A percentile compares a stretch with the other conserved stretches of the same genome.
phyloP scores from a whole-genome alignment of 1,140 invertebrate genomes.

The Drosophila sechellia region DNA sequence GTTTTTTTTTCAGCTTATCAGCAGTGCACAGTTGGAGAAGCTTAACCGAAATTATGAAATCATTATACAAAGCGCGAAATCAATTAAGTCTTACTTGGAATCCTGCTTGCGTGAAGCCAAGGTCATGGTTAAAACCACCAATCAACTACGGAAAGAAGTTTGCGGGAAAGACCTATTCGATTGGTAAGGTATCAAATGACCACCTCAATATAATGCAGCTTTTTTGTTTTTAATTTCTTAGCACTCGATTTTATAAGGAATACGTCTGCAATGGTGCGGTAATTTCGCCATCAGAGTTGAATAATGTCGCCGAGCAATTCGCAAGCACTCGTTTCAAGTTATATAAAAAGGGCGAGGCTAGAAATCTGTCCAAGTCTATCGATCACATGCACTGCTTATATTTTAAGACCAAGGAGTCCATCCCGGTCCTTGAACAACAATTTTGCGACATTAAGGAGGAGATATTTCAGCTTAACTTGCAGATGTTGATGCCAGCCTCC shows the following conservation, averaged over 20 bases:
- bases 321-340: background rate
- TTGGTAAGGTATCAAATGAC: slow-evolving; percentile 26
- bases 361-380: background rate
- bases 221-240: background rate
- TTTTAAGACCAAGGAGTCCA: background rate
- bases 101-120: slow-evolving; percentile 19
- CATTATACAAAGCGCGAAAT: background rate
- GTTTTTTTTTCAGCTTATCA: slow-evolving; percentile 12
- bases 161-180: slow-evolving; percentile 35
- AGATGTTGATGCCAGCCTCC: slow-evolving; percentile 15
- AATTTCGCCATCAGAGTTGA: slow-evolving; percentile 13
- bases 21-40: slow-evolving; percentile 21
- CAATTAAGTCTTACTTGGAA: slow-evolving; percentile 18
- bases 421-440: background rate
- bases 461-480: background rate
- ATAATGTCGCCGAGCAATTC: background rate
- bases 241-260: background rate
- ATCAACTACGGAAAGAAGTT: slow-evolving; percentile 11
- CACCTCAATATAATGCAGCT: background rate
- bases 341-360: background rate
- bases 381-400: slow-evolving; percentile 12
- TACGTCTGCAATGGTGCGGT: background rate
- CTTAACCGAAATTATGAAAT: background rate
- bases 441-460: slow-evolving; percentile 10
- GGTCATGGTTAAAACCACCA: background rate